Conservation (phyloP, 2,797 vertebrate species). For the Pangasius sanitwongsei region DNA sequence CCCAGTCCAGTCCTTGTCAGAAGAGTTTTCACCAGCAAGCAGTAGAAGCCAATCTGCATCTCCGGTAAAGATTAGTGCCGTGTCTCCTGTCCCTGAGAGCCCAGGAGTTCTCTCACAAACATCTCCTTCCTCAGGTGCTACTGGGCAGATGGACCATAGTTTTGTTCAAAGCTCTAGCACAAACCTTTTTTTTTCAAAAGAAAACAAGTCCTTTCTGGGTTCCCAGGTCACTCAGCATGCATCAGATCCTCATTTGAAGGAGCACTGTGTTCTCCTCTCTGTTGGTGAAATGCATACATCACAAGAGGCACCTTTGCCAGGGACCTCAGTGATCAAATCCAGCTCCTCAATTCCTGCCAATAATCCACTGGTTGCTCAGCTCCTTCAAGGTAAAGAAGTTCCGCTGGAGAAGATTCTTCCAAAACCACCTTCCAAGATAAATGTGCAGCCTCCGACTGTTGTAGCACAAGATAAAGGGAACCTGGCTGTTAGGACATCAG, state of each 20-base stretch:
- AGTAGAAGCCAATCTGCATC: slow-evolving; percentile 59
- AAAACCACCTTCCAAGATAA: slow-evolving; percentile 81
- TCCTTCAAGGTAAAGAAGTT: slow-evolving; percentile 92
- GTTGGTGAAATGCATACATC: slow-evolving; percentile 51
- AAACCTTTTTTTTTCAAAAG: slow-evolving; percentile 57
- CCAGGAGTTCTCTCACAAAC: slow-evolving; percentile 38
- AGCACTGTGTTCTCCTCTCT: slow-evolving; percentile 17
- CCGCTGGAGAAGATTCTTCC: slow-evolving; percentile 92
- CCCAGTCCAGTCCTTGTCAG: slow-evolving; percentile 80
- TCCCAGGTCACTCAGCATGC: slow-evolving; percentile 46
- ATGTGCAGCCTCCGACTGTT: slow-evolving; percentile 65
- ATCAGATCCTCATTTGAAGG: slow-evolving; percentile 28
- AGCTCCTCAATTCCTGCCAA: slow-evolving; percentile 87
- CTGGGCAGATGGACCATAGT: slow-evolving; percentile 50
- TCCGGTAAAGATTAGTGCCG: slow-evolving; percentile 50
- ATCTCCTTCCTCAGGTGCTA: slow-evolving; percentile 50
- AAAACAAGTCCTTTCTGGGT: slow-evolving; percentile 32
- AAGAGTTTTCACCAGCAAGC: slow-evolving; percentile 63
- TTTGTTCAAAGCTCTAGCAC: slow-evolving; percentile 47
- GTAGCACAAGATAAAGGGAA: slow-evolving; percentile 59
- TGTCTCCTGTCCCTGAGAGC: slow-evolving; percentile 53
- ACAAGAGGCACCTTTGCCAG: slow-evolving; percentile 57
- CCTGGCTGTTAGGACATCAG: background rate
- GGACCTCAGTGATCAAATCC: slow-evolving; percentile 65
- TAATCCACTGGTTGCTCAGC: slow-evolving; percentile 91